A percentile compares a stretch with the other conserved stretches of the same genome.
These are phyloP conservation scores for Neotoxoptera formosana DNA, from an alignment of 1,140 invertebrate species.

Conservation along the genomic window DNA sequence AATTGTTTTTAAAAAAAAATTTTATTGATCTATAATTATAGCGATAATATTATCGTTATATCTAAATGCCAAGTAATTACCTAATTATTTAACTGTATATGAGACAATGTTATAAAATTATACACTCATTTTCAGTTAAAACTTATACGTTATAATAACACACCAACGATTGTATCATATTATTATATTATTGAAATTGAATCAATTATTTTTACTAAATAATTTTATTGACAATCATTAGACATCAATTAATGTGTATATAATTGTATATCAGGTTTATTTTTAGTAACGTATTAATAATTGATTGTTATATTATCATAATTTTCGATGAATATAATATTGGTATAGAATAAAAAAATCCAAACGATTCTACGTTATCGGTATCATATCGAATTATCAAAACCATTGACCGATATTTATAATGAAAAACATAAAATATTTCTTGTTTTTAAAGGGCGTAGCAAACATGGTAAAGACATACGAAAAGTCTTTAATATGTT, in stretches of 20 bases:
- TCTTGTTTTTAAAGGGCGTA: no score
- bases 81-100: neutral
- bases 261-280: neutral
- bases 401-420: neutral
- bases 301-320: neutral
- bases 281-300: no score
- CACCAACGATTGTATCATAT: no score
- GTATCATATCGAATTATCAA: neutral
- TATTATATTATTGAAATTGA: no score
- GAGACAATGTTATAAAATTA: neutral
- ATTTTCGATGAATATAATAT: neutral
- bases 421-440: neutral
- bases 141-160: no score
- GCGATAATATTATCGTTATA: no score
- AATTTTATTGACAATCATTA: no score
- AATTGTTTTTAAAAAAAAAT: no score
- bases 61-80: neutral
- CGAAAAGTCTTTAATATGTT: no score
- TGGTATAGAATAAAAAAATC: neutral
- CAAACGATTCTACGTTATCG: neutral
- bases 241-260: neutral
- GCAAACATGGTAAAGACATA: no score
- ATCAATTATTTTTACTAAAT: neutral
- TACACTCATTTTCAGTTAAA: neutral
- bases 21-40: no score